These are phyloP conservation scores for Helicoverpa armigera DNA, from an alignment of 1,140 invertebrate genomes.

Conservation along the genomic window DNA sequence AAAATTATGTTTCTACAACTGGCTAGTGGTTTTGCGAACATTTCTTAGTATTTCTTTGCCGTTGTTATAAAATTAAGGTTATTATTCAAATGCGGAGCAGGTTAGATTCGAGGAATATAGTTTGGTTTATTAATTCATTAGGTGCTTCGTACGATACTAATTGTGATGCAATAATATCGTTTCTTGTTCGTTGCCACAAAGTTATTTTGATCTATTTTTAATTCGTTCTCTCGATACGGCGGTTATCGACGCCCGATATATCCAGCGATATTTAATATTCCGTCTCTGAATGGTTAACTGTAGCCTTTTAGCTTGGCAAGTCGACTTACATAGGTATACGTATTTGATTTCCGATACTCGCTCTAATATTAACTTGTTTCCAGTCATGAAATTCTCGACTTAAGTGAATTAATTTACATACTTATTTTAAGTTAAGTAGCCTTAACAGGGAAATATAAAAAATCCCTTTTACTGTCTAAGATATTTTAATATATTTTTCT, in stretches of 20 bases:
- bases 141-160: not conserved
- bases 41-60: constrained; percentile 30
- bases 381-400: not conserved
- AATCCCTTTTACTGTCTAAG: too few relatives aligned
- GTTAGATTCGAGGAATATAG: constrained; percentile 18
- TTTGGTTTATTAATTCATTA: not conserved
- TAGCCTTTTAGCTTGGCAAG: constrained; percentile 1
- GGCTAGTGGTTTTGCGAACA: constrained; percentile 19
- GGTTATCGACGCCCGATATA: constrained; percentile 4
- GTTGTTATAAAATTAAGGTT: constrained; percentile 25
- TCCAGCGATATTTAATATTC: constrained; percentile 23
- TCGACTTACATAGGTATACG: constrained; percentile 20
- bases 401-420: too few relatives aligned
- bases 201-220: constrained; percentile 26
- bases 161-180: too few relatives aligned
- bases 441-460: too few relatives aligned
- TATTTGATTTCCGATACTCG: constrained; percentile 18
- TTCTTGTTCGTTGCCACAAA: not conserved
- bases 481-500: too few relatives aligned
- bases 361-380: constrained; percentile 26
- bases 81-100: constrained; percentile 17
- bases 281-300: constrained; percentile 10
- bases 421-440: too few relatives aligned
- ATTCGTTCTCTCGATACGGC: not conserved
- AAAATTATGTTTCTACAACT: constrained; percentile 38